Evolutionary conservation across 2,797 vertebrate genomes (phyloP).

Genomic region (Manis pentadactyla): DNA sequence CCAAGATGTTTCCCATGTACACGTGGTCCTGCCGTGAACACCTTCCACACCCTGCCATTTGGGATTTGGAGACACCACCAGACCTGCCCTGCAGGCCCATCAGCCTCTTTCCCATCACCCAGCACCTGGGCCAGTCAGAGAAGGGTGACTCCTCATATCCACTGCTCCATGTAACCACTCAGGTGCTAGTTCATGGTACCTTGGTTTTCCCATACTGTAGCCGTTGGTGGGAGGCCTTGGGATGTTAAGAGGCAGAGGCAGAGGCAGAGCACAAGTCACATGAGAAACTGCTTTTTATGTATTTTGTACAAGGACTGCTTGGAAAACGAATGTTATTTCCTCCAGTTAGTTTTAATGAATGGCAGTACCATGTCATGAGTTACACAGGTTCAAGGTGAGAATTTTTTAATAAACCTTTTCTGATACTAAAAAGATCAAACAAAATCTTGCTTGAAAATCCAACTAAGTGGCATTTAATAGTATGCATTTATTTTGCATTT

Average conservation of each 20-base stretch:
- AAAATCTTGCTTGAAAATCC: background rate
- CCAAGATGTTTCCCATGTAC: background rate
- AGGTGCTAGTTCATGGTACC: background rate
- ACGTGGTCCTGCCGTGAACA: background rate
- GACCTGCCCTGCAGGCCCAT: background rate
- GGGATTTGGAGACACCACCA: background rate
- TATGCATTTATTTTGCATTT: background rate
- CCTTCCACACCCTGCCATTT: background rate
- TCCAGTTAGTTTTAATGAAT: slow-evolving; percentile 39
- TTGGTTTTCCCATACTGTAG: background rate
- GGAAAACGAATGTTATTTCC: background rate
- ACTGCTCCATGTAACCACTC: background rate
- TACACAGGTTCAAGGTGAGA: slow-evolving; percentile 62
- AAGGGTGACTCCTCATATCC: background rate
- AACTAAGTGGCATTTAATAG: background rate
- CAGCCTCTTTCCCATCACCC: background rate
- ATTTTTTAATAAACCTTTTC: slow-evolving; percentile 87
- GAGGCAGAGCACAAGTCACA: background rate
- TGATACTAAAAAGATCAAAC: slow-evolving; percentile 12
- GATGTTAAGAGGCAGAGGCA: background rate
- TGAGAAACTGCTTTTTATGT: slow-evolving; percentile 69
- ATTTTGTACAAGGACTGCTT: slow-evolving; percentile 76
- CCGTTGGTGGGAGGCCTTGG: background rate
- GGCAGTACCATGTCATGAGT: background rate
- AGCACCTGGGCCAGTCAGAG: no score